These are phyloP conservation scores for Enteromius fasciolatus DNA, from an alignment of 2,797 vertebrate genomes.

Conservation along the genomic window DNA sequence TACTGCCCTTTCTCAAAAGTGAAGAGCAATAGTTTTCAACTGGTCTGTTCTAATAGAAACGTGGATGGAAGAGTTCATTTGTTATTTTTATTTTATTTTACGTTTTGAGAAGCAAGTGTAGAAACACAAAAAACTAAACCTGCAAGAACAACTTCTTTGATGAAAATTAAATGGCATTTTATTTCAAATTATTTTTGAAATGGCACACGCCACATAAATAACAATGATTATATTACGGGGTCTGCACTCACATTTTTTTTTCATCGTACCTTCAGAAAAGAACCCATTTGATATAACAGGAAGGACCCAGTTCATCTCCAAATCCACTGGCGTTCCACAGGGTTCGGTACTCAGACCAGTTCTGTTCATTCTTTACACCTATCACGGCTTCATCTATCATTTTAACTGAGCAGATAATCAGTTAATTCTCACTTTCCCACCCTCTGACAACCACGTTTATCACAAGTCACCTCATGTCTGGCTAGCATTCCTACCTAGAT, in stretches of 20 bases:
- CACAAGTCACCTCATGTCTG: neutral
- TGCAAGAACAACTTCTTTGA: neutral
- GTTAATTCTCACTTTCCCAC: neutral
- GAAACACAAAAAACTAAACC: neutral
- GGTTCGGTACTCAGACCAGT: conserved; percentile 1
- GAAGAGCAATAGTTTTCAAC: neutral
- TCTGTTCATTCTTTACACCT: neutral
- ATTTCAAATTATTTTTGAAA: no score
- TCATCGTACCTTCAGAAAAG: neutral
- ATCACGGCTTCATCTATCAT: neutral
- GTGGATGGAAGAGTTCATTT: neutral
- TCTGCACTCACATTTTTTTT: neutral
- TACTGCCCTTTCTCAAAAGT: neutral
- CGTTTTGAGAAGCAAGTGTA: neutral
- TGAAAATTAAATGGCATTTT: no score
- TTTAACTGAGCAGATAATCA: neutral
- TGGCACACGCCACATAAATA: neutral
- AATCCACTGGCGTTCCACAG: neutral
- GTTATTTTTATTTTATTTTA: no score
- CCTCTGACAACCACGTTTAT: neutral
- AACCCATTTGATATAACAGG: neutral
- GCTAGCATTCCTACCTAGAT: neutral
- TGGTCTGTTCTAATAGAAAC: neutral
- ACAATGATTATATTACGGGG: neutral
- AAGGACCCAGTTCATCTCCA: neutral